These are phyloP conservation scores for Chrysocyon brachyurus DNA, from an alignment of 2,797 vertebrate genomes.

Conservation along the genomic window DNA sequence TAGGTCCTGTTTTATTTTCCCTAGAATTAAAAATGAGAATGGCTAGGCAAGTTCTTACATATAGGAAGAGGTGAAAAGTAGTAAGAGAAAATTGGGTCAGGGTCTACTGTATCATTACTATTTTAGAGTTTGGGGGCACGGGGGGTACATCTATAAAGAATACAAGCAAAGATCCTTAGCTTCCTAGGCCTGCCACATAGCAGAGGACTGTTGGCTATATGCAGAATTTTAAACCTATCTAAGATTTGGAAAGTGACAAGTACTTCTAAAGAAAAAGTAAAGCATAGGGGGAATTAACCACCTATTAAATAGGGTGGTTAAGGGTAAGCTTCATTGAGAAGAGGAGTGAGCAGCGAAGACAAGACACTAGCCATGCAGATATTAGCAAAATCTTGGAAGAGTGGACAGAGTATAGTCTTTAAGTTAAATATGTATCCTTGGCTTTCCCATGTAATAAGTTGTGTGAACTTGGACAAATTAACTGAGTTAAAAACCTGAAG, in stretches of 20 bases:
- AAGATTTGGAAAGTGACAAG: conserved; percentile 28
- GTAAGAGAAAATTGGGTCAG: neutral
- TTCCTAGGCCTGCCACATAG: neutral
- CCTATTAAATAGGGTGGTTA: neutral
- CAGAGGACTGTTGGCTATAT: neutral
- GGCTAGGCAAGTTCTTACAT: neutral
- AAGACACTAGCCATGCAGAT: neutral
- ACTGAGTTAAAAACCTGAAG: conserved; percentile 62
- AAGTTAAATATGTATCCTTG: conserved; percentile 55
- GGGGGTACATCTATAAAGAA: neutral
- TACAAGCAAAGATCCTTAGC: neutral
- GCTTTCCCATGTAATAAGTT: conserved; percentile 30
- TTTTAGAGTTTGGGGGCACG: neutral
- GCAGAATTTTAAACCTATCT: neutral
- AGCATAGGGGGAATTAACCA: neutral
- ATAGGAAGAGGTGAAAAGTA: conserved; percentile 23
- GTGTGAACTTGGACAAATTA: conserved; percentile 59
- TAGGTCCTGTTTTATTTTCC: neutral
- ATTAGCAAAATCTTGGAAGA: conserved; percentile 31
- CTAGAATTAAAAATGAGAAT: conserved; percentile 37
- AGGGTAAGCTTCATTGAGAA: neutral
- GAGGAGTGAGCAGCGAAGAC: neutral
- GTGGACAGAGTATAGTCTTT: neutral
- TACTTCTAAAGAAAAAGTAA: conserved; percentile 7
- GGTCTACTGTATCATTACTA: neutral